Percentiles rank a stretch among this genome's conserved stretches.
These are phyloP conservation scores for Parauchenoglanis ngamensis DNA, from an alignment of 2,797 vertebrate species.

Conservation along the genomic window DNA sequence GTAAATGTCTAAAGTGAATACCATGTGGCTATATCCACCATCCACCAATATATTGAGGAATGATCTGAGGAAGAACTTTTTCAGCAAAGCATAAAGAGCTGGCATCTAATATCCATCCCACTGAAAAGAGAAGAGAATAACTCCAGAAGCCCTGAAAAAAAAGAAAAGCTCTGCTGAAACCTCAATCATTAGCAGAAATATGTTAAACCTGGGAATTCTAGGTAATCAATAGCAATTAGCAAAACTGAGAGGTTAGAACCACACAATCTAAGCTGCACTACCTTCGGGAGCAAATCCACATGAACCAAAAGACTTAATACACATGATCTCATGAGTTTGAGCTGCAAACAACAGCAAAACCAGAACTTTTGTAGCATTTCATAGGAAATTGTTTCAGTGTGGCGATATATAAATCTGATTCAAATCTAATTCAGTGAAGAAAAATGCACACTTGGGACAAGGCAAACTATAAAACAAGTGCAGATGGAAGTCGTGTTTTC, in stretches of 20 bases:
- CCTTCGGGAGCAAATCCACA: neutral
- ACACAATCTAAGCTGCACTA: neutral
- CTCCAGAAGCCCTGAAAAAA: neutral
- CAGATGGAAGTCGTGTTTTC: conserved; percentile 32
- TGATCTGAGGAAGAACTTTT: neutral
- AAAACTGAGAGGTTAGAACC: neutral
- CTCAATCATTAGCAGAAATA: neutral
- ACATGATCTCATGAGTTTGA: conserved; percentile 16
- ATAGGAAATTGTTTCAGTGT: conserved; percentile 27
- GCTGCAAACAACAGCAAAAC: conserved; percentile 20
- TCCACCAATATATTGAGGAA: conserved; percentile 17
- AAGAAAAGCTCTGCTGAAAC: neutral
- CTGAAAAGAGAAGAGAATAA: neutral
- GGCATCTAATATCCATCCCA: neutral
- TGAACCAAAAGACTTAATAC: conserved; percentile 4
- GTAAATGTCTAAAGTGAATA: conserved; percentile 27
- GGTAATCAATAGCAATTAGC: neutral
- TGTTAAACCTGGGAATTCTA: neutral
- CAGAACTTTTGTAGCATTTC: conserved; percentile 24
- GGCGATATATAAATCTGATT: conserved; percentile 27
- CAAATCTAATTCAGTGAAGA: conserved; percentile 35
- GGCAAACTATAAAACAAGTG: conserved; percentile 20
- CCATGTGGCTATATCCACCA: neutral
- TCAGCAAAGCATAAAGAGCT: neutral
- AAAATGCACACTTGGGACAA: conserved; percentile 19